Conservation (phyloP, 2,113 vertebrate genomes). For the Tychaedon coryphoeus region DNA sequence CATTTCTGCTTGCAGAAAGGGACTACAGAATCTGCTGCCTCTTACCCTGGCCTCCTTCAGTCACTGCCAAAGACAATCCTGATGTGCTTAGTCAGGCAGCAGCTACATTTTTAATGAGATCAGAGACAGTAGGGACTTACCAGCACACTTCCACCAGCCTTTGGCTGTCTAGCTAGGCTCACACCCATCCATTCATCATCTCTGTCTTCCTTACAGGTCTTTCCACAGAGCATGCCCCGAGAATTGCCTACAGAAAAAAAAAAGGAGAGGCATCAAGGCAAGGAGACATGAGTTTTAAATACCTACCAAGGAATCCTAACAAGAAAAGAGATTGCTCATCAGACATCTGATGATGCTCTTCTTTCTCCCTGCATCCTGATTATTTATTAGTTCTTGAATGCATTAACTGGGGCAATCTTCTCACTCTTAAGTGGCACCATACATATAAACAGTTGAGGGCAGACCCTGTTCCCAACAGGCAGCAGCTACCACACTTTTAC, state of each 20-base stretch:
- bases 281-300: neutral
- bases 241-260: conserved; percentile 78
- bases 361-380: neutral
- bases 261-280: neutral
- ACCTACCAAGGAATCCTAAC: neutral
- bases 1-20: neutral
- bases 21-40: neutral
- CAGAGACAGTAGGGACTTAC: conserved; percentile 72
- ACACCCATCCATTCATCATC: conserved; percentile 98
- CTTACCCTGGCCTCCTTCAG: neutral
- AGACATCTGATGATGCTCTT: neutral
- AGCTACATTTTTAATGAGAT: neutral
- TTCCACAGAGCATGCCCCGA: conserved; percentile 84
- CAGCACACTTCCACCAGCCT: conserved; percentile 84
- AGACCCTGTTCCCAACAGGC: neutral
- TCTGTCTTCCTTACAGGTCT: conserved; percentile 93
- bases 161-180: conserved; percentile 90
- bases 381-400: neutral
- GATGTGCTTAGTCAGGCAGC: neutral
- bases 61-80: neutral
- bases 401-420: neutral
- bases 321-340: neutral
- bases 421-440: neutral
- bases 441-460: neutral
- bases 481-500: neutral